A percentile compares a stretch with the other conserved stretches of the same genome.
These are phyloP conservation scores for Cirrhinus molitorella DNA, from an alignment of 2,797 vertebrate genomes.

Conservation along the genomic window DNA sequence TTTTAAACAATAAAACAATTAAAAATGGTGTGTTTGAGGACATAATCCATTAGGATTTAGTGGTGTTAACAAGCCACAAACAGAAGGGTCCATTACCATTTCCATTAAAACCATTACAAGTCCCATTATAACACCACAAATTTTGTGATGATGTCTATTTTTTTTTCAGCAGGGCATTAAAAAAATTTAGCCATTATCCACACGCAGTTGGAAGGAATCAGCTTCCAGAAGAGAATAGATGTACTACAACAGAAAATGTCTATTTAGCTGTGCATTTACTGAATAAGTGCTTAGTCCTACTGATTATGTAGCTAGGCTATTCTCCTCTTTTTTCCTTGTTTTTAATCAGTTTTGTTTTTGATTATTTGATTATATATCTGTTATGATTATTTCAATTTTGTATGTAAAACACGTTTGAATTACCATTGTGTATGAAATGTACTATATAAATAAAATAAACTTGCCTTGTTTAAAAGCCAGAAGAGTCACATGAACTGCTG, in stretches of 20 bases:
- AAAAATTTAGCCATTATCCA: too few species aligned
- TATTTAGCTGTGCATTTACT: neutral
- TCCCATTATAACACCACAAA: too few species aligned
- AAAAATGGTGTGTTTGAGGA: too few species aligned
- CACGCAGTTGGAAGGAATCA: neutral
- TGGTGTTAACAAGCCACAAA: too few species aligned
- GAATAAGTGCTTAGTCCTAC: neutral
- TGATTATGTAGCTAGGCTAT: neutral
- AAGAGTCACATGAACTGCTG: slow-evolving; percentile 8
- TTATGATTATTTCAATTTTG: neutral
- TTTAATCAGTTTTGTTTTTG: neutral
- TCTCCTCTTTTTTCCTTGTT: neutral
- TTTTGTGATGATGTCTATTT: too few species aligned
- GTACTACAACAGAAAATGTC: neutral
- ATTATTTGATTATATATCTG: neutral
- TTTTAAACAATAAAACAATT: too few species aligned
- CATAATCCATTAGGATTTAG: too few species aligned
- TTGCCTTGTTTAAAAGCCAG: neutral
- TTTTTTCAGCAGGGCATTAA: too few species aligned
- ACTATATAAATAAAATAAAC: neutral
- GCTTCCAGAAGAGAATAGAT: neutral
- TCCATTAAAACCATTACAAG: too few species aligned
- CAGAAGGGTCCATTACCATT: too few species aligned
- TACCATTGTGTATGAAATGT: neutral
- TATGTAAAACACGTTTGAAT: neutral